Base-by-base conservation (phyloP, 2,888 invertebrate genomes). In the Rosalia funebris region DNA sequence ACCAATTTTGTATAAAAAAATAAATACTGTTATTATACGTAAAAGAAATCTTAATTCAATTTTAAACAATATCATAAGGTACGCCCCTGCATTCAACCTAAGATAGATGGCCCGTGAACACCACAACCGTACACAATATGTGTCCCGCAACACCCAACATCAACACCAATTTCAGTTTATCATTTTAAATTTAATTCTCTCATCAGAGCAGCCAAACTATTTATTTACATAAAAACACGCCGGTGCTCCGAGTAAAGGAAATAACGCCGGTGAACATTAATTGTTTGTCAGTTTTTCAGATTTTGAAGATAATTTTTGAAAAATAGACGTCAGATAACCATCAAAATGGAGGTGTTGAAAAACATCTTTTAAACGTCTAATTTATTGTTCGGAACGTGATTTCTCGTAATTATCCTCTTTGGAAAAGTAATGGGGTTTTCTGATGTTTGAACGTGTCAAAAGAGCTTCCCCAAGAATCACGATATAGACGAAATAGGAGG, bases 91-190 rank as follows among this genome's bases (percentile, higher is more conserved):
- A 44, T 25, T 31, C 15, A 20, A 42, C 37, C 37, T 39, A 56
- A 60, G 60, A 61, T 42, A 37, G 37, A 61, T 61, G 44, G 44
- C 52, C 57, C 39, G 45, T 61, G 56, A 60, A 58, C 62, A 58
- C 55, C 54, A 47, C 32, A 46, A 31, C 37, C 47, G 48, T 54
- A 57, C 57, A 53, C 25, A 58, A 62, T 58, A 54, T 50, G 50
- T 61, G 57, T 54, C 52, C 44, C 17, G 45, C 54, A 44, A 32
- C 54, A 57, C 48, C 48, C 41, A 44, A 32, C 57, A 41, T 39
- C 55, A 36, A 44, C 44, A 55, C 57, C 57, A 57, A 57, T 17
- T 41, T 17, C 56, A 48, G 47, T 57, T 57, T 50, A 42, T 50
- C 50, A 46, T 56, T 47, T 56, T 41, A 46, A 55, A 44, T 55